Conservation (phyloP, 2,113 vertebrate genomes). For the Poeciliopsis prolifica region DNA sequence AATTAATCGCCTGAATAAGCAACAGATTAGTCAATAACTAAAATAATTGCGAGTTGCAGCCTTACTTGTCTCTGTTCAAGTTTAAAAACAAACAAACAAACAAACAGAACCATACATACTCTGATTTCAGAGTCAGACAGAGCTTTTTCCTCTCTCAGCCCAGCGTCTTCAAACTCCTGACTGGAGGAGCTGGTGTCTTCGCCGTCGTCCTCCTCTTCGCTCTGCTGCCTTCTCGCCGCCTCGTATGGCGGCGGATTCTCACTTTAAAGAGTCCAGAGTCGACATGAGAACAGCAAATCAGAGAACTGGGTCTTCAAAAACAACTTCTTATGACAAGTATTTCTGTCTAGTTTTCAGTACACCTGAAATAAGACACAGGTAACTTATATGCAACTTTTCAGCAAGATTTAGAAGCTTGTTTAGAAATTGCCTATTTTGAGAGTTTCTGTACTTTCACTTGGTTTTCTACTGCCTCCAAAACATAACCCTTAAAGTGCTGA, state of each 20-base stretch:
- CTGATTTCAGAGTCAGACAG: conserved; percentile 83
- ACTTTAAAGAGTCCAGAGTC: conserved; percentile 15
- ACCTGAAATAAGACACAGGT: too few species aligned
- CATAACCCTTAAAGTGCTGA: too few species aligned
- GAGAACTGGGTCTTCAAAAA: background rate
- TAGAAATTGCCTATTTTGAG: too few species aligned
- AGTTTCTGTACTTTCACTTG: too few species aligned
- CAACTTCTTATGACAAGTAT: too few species aligned
- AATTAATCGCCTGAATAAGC: too few species aligned
- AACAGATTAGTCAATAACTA: too few species aligned
- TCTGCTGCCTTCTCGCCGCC: conserved; percentile 46
- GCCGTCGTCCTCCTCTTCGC: conserved; percentile 62
- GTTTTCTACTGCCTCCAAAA: too few species aligned
- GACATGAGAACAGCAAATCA: background rate
- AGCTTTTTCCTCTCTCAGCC: conserved; percentile 77
- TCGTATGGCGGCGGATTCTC: conserved; percentile 25
- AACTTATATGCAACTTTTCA: too few species aligned
- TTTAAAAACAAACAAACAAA: background rate
- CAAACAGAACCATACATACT: conserved; percentile 54
- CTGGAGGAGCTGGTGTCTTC: conserved; percentile 64
- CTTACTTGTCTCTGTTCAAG: background rate
- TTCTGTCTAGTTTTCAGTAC: too few species aligned
- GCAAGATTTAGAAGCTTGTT: too few species aligned
- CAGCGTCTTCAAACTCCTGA: conserved; percentile 65
- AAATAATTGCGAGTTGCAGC: too few species aligned